Base-by-base conservation (phyloP, 2,797 vertebrate species). In the Sphenopsis melanotis region DNA sequence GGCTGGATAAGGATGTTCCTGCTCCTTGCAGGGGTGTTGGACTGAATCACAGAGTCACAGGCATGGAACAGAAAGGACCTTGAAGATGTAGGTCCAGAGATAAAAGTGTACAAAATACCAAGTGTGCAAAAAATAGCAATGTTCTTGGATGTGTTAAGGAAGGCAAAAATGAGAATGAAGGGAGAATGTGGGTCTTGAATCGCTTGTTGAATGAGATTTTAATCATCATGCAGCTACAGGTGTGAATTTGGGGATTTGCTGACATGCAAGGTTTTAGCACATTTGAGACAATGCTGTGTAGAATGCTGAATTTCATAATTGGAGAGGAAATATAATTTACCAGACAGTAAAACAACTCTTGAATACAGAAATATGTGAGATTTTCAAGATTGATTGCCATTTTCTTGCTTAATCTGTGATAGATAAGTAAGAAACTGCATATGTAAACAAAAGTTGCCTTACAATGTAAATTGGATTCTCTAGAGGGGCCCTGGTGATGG, bases 261-360 rank as follows among this genome's bases (percentile, higher is more conserved):
- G 30, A 65, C 12, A 27, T 32, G 26, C 34, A 44, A 2, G 30
- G 14, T 78, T 61, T 69, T 47, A 57, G 41, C 11, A 2, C 11
- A 1, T 57, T 69, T 14, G 18, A 61, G 39, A 53, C 5, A 42
- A 9, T 29, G 16, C 23, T n/a, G 2, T 32, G 14, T 53, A 41
- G 27, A 61, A 57, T 8, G 22, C 30, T 0, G 0, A 21, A 46
- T 85, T 29, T 85, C 22, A 2, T 32, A 29, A 14, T 5, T 63
- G 41, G 36, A 47, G 49, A 64, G 50, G 15, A 56, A 70, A 55
- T 13, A 6, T 16, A 16, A 27, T 70, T 91, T 41, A 20, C 16
- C 7, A 22, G 10, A 8, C 8, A 68, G 24, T 39, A 46, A 68
- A 46, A 17, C 29, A 60, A 26, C 24, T 60, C 39, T 26, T 46